phyloP scores from a whole-genome alignment of 2,797 vertebrate species.

The Onychomys torridus region DNA sequence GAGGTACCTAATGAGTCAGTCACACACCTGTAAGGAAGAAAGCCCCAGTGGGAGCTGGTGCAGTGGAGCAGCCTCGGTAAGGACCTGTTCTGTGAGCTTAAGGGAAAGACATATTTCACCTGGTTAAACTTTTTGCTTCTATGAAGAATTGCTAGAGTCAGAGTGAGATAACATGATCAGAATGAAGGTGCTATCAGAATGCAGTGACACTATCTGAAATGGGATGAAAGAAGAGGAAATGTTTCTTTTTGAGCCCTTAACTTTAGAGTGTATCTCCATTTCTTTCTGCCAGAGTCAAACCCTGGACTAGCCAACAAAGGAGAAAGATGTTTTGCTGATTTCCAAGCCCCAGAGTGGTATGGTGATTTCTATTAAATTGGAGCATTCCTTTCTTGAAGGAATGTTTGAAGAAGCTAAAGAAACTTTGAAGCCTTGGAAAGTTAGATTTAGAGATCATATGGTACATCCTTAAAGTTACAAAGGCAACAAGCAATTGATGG shows the following conservation, averaged over 20 bases:
- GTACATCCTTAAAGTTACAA: neutral
- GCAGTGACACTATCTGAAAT: neutral
- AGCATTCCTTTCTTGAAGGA: neutral
- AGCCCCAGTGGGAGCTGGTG: neutral
- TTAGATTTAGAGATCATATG: neutral
- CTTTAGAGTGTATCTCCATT: neutral
- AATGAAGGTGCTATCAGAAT: neutral
- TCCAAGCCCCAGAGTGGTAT: no score
- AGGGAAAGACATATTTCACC: neutral
- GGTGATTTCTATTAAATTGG: neutral
- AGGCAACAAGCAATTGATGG: neutral
- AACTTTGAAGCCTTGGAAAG: neutral
- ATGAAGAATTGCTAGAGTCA: neutral
- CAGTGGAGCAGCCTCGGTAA: neutral
- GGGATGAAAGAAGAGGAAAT: neutral
- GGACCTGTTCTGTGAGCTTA: neutral
- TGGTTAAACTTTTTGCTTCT: neutral
- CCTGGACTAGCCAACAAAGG: neutral
- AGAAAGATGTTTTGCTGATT: neutral
- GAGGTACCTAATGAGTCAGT: accelerated
- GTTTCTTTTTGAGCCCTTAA: neutral
- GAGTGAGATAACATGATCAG: neutral
- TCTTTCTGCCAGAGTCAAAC: neutral
- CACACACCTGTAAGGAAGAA: neutral
- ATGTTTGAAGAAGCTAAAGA: neutral